A percentile compares a stretch with the other conserved stretches of the same genome.
These are phyloP conservation scores for Sthenelais limicola DNA, from an alignment of 2,888 invertebrate species.

Conservation along the genomic window DNA sequence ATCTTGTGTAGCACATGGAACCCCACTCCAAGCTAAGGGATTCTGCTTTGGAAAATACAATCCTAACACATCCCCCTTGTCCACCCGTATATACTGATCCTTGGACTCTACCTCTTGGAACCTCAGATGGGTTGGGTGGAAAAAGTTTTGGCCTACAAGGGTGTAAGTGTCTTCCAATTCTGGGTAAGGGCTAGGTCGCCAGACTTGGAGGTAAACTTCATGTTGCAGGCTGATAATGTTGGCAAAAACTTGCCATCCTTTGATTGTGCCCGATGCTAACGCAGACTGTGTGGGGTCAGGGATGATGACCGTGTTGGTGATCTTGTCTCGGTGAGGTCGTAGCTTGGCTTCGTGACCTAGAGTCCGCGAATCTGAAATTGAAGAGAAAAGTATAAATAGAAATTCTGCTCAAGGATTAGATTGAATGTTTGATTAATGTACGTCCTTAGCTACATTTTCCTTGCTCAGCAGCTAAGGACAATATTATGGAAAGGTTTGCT, in stretches of 20 bases:
- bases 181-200: conserved; percentile 31
- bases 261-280: conserved; percentile 46
- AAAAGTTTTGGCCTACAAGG: conserved; percentile 52
- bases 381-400: background rate
- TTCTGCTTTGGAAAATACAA: conserved; percentile 51
- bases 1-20: conserved; percentile 50
- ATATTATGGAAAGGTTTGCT: no score
- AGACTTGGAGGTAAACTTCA: conserved; percentile 45
- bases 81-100: conserved; percentile 38
- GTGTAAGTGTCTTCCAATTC: conserved; percentile 44
- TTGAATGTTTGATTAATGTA: no score
- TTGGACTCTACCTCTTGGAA: conserved; percentile 45
- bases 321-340: conserved; percentile 43
- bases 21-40: conserved; percentile 51
- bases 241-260: conserved; percentile 53
- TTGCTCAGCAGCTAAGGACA: no score
- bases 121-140: conserved; percentile 49
- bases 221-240: conserved; percentile 52
- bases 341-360: conserved; percentile 54
- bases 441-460: no score
- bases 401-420: no score
- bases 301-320: conserved; percentile 46
- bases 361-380: conserved; percentile 48
- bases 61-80: conserved; percentile 52
- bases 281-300: conserved; percentile 53